A percentile compares a stretch with the other conserved stretches of the same genome.
Conservation (phyloP, 2,888 invertebrate species). For the Xylophagus ater region DNA sequence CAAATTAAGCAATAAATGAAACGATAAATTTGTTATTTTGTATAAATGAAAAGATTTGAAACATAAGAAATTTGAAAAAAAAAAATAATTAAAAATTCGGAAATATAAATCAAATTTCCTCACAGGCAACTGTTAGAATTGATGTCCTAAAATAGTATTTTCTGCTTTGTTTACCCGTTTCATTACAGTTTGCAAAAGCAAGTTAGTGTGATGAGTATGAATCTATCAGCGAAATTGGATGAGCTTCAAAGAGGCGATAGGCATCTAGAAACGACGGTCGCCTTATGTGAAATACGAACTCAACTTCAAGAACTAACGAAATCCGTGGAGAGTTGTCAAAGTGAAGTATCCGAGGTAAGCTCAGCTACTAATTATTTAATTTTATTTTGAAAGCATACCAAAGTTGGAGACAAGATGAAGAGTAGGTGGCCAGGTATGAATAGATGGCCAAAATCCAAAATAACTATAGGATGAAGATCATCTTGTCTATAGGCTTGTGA, state of each 20-base stretch:
- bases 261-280: slow-evolving; percentile 86
- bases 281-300: slow-evolving; percentile 84
- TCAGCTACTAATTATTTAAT: neutral
- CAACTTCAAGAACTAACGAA: slow-evolving; percentile 89
- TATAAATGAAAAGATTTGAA: neutral
- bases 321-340: slow-evolving; percentile 90
- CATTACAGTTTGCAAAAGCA: slow-evolving; percentile 82
- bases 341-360: slow-evolving; percentile 75
- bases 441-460: too few species aligned
- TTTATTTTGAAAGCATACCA: too few species aligned
- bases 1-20: too few species aligned
- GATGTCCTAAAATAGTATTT: slow-evolving; percentile 9
- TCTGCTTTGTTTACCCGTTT: slow-evolving; percentile 8
- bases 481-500: too few species aligned
- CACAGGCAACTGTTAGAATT: neutral
- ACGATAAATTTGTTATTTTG: too few species aligned
- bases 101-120: slow-evolving; percentile 4
- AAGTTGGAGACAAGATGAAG: too few species aligned
- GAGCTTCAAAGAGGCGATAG: slow-evolving; percentile 84
- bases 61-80: neutral
- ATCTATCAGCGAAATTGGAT: slow-evolving; percentile 87
- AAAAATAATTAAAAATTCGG: slow-evolving; percentile 3
- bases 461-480: too few species aligned
- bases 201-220: slow-evolving; percentile 96
- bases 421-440: too few species aligned